Evolutionary conservation across 2,888 invertebrate species (phyloP).

Genomic region (Rambutsinella grinnellia): DNA sequence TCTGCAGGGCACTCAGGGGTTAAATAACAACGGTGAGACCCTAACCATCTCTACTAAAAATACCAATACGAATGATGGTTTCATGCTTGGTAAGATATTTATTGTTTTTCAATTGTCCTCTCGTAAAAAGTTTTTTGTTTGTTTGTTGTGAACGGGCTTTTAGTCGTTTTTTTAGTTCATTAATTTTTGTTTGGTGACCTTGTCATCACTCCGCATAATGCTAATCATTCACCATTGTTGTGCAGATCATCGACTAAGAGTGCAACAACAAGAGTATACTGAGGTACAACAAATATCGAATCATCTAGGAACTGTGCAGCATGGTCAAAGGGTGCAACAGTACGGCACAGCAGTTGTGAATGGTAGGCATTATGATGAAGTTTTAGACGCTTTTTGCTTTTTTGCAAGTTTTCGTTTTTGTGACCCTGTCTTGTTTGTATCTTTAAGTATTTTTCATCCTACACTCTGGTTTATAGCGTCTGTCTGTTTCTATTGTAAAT

Average conservation of each 20-base stretch:
- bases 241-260: slow-evolving; percentile 59
- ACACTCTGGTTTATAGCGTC: not conserved
- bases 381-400: slow-evolving; percentile 47
- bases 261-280: slow-evolving; percentile 55
- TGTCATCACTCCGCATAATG: slow-evolving; percentile 44
- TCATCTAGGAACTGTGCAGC: slow-evolving; percentile 56
- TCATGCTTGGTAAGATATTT: slow-evolving; percentile 59
- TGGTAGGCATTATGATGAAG: slow-evolving; percentile 54
- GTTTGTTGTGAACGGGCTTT: slow-evolving; percentile 50
- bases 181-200: slow-evolving; percentile 28
- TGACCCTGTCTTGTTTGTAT: slow-evolving; percentile 13
- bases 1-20: slow-evolving; percentile 50
- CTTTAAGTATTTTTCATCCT: slow-evolving; percentile 1
- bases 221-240: slow-evolving; percentile 59
- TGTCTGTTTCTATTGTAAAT: not conserved
- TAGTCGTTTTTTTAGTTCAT: slow-evolving; percentile 35
- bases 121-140: slow-evolving; percentile 47
- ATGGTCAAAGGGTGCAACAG: slow-evolving; percentile 54
- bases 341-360: slow-evolving; percentile 57
- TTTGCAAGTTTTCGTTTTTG: slow-evolving; percentile 7
- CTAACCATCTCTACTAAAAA: slow-evolving; percentile 58
- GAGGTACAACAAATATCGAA: slow-evolving; percentile 56
- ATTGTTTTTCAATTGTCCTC: slow-evolving; percentile 54
- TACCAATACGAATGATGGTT: slow-evolving; percentile 59
- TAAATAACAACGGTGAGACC: slow-evolving; percentile 58